phyloP scores from a whole-genome alignment of 1,140 invertebrate species.

The Pseudomyrmex pallidus region DNA sequence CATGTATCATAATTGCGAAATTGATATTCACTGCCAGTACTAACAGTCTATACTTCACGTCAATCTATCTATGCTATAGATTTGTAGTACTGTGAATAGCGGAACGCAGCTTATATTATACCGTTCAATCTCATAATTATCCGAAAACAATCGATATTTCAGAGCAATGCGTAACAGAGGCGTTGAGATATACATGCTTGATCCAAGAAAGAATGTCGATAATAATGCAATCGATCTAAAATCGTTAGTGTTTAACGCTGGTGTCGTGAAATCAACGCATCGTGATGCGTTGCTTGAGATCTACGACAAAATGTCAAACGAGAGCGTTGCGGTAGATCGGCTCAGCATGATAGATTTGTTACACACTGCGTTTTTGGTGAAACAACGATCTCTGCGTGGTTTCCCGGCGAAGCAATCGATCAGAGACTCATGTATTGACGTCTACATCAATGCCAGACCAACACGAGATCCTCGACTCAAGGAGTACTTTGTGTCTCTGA shows the following conservation, averaged over 20 bases:
- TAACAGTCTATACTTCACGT: too few relatives aligned
- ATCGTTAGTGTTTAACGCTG: constrained; percentile 86
- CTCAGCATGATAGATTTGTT: constrained; percentile 87
- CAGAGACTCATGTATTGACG: constrained; percentile 87
- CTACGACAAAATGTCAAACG: constrained; percentile 83
- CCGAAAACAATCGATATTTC: constrained; percentile 67
- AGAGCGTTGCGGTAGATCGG: constrained; percentile 83
- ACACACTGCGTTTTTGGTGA: constrained; percentile 87
- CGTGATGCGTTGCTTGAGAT: constrained; percentile 85
- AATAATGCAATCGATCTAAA: constrained; percentile 84
- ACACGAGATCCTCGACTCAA: constrained; percentile 76
- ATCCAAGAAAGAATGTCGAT: constrained; percentile 79
- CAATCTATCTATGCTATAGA: too few relatives aligned
- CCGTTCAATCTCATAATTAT: too few relatives aligned
- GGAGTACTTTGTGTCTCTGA: constrained; percentile 69
- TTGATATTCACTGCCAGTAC: too few relatives aligned
- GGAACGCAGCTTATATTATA: too few relatives aligned
- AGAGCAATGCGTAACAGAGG: constrained; percentile 99
- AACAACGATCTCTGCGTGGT: constrained; percentile 88
- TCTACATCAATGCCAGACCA: constrained; percentile 89
- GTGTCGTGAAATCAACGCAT: constrained; percentile 82
- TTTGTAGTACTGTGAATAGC: too few relatives aligned
- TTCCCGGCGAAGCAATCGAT: constrained; percentile 85
- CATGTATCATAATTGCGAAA: neutral
- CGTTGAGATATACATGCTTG: constrained; percentile 94